These are phyloP conservation scores for Bungarus multicinctus DNA, from an alignment of 2,113 vertebrate genomes.

Conservation along the genomic window DNA sequence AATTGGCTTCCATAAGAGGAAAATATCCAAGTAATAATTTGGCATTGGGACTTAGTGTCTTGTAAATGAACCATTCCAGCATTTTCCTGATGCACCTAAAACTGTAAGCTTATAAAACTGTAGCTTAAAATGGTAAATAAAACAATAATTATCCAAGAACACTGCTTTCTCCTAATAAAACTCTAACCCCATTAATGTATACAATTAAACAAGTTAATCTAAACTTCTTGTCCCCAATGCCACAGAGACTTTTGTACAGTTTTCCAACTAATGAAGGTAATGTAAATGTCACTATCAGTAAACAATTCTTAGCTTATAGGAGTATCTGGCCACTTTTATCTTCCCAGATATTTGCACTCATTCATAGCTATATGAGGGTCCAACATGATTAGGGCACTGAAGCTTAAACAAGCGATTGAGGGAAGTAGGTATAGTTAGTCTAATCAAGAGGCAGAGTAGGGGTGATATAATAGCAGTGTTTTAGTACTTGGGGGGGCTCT, in stretches of 20 bases:
- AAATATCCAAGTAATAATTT: neutral
- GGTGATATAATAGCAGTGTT: neutral
- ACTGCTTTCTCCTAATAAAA: neutral
- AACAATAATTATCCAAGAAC: neutral
- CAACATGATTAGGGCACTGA: neutral
- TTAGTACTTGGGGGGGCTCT: neutral
- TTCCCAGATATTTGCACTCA: neutral
- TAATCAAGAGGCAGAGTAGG: neutral
- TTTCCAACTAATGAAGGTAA: neutral
- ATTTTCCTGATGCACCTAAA: neutral
- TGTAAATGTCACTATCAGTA: neutral
- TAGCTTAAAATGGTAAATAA: neutral
- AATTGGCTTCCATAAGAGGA: neutral
- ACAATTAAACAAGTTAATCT: neutral
- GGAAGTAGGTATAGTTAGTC: neutral
- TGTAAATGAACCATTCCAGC: neutral
- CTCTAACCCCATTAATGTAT: neutral
- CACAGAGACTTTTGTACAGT: neutral
- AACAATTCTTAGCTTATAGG: neutral
- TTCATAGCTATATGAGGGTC: neutral
- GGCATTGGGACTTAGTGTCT: neutral
- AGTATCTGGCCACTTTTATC: neutral
- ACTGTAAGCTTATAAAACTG: neutral
- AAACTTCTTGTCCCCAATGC: neutral
- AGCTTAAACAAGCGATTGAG: neutral